A percentile compares a stretch with the other conserved stretches of the same genome.
phyloP scores from a whole-genome alignment of 2,113 vertebrate species.

The Sebastes schlegelii region DNA sequence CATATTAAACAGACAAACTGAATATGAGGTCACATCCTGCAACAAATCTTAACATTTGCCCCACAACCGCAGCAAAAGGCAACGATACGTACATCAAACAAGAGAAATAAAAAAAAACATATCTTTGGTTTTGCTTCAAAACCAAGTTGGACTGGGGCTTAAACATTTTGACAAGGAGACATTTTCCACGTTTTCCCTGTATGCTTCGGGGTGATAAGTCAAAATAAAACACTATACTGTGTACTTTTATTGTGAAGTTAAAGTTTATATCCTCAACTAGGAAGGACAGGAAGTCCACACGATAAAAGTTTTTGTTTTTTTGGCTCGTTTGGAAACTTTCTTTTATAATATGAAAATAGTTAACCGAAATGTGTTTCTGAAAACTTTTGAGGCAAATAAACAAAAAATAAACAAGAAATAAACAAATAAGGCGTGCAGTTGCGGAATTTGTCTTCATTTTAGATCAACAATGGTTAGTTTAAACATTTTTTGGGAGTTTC shows the following conservation, averaged over 20 bases:
- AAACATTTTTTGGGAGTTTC: too few species aligned
- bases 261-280: not conserved
- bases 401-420: too few species aligned
- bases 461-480: too few species aligned
- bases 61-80: slow-evolving; percentile 51
- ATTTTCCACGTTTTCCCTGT: not conserved
- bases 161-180: not conserved
- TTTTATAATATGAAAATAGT: too few species aligned
- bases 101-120: slow-evolving; percentile 28
- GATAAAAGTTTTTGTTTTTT: too few species aligned
- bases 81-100: slow-evolving; percentile 8
- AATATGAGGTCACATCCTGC: not conserved
- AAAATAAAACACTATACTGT: not conserved
- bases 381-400: too few species aligned
- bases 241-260: not conserved
- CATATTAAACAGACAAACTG: slow-evolving; percentile 3
- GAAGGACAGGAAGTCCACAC: not conserved
- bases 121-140: slow-evolving; percentile 77
- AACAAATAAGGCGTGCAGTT: too few species aligned
- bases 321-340: too few species aligned
- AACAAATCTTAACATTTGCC: not conserved
- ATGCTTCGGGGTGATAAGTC: not conserved
- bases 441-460: too few species aligned
- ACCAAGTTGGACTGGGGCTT: slow-evolving; percentile 39
- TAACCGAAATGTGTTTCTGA: too few species aligned